Conservation (phyloP, 2,888 invertebrate genomes). For the Chouioia cunea region DNA sequence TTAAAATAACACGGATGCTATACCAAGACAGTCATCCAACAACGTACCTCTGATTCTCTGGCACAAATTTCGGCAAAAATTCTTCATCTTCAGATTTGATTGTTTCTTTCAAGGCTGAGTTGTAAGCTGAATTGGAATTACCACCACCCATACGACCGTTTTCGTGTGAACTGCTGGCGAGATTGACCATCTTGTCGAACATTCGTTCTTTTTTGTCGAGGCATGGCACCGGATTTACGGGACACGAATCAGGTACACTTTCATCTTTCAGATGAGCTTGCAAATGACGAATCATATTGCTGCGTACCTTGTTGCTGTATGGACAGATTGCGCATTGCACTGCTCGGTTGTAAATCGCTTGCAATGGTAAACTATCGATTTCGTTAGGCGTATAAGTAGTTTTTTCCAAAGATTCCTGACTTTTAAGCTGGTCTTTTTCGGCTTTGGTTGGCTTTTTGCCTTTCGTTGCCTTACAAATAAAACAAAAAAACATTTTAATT, state of each 20-base stretch:
- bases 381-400: constrained; percentile 73
- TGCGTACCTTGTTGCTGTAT: constrained; percentile 78
- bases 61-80: constrained; percentile 63
- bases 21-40: too few relatives aligned
- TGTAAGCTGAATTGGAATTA: background rate
- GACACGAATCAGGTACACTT: constrained; percentile 76
- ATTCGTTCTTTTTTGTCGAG: constrained; percentile 82
- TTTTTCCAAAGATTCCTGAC: constrained; percentile 55
- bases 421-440: constrained; percentile 43
- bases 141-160: constrained; percentile 67
- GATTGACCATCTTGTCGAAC: constrained; percentile 88
- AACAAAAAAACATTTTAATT: too few relatives aligned
- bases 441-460: constrained; percentile 55
- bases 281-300: constrained; percentile 80
- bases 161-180: constrained; percentile 79
- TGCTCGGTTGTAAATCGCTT: constrained; percentile 74
- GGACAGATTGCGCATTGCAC: constrained; percentile 78
- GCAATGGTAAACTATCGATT: constrained; percentile 75
- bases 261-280: constrained; percentile 75
- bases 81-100: constrained; percentile 54
- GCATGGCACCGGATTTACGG: constrained; percentile 86
- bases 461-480: constrained; percentile 26
- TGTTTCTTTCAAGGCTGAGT: constrained; percentile 48
- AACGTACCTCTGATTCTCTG: constrained; percentile 63
- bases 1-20: too few relatives aligned